Evolutionary conservation across 2,113 vertebrate genomes (phyloP), one percentile per base, ranked within the genome.

Genomic region (Chloropsis cyanopogon): DNA sequence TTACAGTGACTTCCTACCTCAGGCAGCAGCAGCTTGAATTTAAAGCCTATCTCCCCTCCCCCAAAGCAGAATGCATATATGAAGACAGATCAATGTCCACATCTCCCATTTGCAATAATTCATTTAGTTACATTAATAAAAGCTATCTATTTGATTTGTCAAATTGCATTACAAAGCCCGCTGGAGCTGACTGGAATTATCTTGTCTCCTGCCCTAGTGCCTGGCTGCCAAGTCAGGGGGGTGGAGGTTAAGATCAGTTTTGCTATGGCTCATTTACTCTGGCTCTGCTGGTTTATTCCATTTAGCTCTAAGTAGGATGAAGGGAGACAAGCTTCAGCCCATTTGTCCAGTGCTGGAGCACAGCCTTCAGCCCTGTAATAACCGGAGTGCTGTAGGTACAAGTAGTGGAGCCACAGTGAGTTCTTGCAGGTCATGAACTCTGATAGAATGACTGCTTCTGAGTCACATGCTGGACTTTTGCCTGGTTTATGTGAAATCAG

Each of bases 21-120:
- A 72, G 92, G 69, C 90, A 85, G 81, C 47, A 79, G 56, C 42
- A 72, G 70, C 53, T 81, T 87, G 73, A 72, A 80, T 91, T 91
- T 63, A 92, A 93, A 84, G 50, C 26, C 46, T 52, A 25, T 69
- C 18, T 90, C 47, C 88, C 79, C 23, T 93, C 80, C 88, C 87
- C 68, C 44, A 49, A 76, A 93, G 60, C 60, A 90, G 91, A 84
- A 88, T 50, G 14, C 61, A 47, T 66, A 44, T 56, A 81, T 46
- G 81, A 92, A 93, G 92, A 49, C 66, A 91, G 76, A 96, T 95
- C 91, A 95, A 95, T 96, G 83, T 88, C 82, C 90, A 78, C n/a
- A 49, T 90, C 50, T 93, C 54, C 71, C 64, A 92, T 91, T 95
- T 86, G 24, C 79, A 92, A 86, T 95, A 96, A 95, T 83, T 96